Conservation (phyloP, 2,888 invertebrate species). For the Noctua pronuba region DNA sequence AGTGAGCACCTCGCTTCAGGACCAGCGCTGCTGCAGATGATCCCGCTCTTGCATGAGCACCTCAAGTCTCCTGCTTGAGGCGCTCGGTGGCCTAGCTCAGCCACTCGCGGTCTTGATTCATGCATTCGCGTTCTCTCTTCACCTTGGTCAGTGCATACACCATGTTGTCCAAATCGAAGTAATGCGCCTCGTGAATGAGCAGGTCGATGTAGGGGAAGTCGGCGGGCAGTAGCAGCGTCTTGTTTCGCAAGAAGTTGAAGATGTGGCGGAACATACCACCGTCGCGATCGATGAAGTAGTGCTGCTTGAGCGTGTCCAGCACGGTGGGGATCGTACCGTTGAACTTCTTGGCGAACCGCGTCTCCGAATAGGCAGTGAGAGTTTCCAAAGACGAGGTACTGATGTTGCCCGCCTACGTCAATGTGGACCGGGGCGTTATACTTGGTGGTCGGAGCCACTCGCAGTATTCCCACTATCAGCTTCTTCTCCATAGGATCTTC, state of each 20-base stretch:
- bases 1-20: too few relatives aligned
- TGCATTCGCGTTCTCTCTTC: conserved; percentile 70
- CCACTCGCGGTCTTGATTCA: conserved; percentile 68
- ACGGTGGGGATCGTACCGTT: conserved; percentile 99
- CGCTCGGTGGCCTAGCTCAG: too few relatives aligned
- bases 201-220: conserved; percentile 97
- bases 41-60: too few relatives aligned
- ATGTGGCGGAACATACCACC: conserved; percentile 99
- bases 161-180: conserved; percentile 94
- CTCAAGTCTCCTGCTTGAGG: too few relatives aligned
- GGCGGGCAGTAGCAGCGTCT: conserved; percentile 95
- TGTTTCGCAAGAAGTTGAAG: conserved; percentile 98
- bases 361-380: conserved; percentile 95
- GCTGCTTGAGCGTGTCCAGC: conserved; percentile 98
- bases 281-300: conserved; percentile 99
- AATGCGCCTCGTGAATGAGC: conserved; percentile 96
- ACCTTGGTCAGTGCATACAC: conserved; percentile 72
- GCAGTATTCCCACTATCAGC: conserved; percentile 97
- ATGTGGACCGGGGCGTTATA: conserved; percentile 99
- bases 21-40: too few relatives aligned
- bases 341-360: conserved; percentile 97
- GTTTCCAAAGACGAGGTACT: conserved; percentile 99
- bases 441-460: conserved; percentile 97
- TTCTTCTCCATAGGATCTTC: conserved; percentile 85
- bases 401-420: conserved; percentile 98